Conservation (phyloP, 2,113 vertebrate genomes). For the Phyllostomus discolor region DNA sequence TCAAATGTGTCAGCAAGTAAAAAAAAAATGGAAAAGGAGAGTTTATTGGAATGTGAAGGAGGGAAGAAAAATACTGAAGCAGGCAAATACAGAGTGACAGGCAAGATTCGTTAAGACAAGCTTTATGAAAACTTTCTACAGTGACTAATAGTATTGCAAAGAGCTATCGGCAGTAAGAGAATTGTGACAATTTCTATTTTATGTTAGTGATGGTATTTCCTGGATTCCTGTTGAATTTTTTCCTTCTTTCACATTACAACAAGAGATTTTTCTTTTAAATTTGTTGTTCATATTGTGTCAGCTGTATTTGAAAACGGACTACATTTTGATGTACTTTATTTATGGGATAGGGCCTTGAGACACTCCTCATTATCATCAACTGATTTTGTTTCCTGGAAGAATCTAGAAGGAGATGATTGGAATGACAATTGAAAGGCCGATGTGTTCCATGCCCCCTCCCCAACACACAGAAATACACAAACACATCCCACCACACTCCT, state of each 20-base stretch:
- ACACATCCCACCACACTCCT: rapidly evolving
- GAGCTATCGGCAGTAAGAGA: background rate
- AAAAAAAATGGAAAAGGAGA: constrained; percentile 18
- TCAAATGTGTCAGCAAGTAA: constrained; percentile 1
- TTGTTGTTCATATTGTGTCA: background rate
- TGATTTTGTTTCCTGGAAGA: background rate
- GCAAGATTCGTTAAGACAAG: background rate
- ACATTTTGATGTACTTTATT: constrained; percentile 6
- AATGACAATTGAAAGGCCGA: background rate
- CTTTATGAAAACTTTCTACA: background rate
- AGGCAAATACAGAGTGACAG: background rate
- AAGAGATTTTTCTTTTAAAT: background rate
- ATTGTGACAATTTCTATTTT: background rate
- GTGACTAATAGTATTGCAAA: background rate
- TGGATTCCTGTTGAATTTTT: background rate
- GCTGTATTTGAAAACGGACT: background rate
- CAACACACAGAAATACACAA: background rate
- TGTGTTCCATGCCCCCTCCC: background rate
- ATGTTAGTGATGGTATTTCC: constrained; percentile 10
- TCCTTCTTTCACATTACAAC: background rate
- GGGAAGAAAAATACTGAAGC: background rate
- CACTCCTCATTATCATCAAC: background rate
- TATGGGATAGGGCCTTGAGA: background rate
- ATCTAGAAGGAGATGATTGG: background rate
- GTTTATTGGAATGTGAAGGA: background rate